These are phyloP conservation scores for Holocentrus rufus DNA, from an alignment of 2,797 vertebrate species.

Conservation along the genomic window DNA sequence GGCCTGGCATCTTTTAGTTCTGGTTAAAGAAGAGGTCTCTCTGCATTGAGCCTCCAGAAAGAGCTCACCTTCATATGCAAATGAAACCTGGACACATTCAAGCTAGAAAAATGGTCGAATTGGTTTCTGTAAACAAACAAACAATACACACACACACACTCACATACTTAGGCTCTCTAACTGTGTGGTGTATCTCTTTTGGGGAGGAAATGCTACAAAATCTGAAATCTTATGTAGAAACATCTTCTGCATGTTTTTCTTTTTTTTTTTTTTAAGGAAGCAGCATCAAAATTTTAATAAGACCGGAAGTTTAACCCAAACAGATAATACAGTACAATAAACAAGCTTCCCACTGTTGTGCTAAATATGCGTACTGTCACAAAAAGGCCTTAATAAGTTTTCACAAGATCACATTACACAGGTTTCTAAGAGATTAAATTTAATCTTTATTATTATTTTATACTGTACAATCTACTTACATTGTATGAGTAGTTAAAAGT, in stretches of 20 bases:
- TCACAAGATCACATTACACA: constrained; percentile 11
- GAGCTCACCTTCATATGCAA: constrained; percentile 75
- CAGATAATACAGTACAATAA: background rate
- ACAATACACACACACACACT: background rate
- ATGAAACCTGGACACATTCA: constrained; percentile 62
- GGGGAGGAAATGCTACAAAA: background rate
- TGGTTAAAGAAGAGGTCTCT: constrained; percentile 59
- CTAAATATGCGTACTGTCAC: background rate
- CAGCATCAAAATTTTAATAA: background rate
- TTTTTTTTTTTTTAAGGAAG: no score
- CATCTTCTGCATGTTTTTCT: no score
- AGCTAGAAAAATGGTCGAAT: constrained; percentile 14
- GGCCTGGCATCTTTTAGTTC: constrained; percentile 42
- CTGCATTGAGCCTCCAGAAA: constrained; percentile 58
- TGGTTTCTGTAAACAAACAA: background rate
- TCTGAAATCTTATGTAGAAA: no score
- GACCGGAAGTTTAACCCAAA: background rate
- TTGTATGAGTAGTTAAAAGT: constrained; percentile 46
- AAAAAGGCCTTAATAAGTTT: background rate
- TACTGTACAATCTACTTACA: constrained; percentile 64
- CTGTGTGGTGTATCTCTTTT: background rate
- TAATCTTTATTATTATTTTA: constrained; percentile 66
- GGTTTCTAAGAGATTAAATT: constrained; percentile 45
- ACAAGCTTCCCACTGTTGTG: background rate
- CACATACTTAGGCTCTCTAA: constrained; percentile 4